phyloP scores from a whole-genome alignment of 2,888 invertebrate genomes.

The Epsilonema sp. region DNA sequence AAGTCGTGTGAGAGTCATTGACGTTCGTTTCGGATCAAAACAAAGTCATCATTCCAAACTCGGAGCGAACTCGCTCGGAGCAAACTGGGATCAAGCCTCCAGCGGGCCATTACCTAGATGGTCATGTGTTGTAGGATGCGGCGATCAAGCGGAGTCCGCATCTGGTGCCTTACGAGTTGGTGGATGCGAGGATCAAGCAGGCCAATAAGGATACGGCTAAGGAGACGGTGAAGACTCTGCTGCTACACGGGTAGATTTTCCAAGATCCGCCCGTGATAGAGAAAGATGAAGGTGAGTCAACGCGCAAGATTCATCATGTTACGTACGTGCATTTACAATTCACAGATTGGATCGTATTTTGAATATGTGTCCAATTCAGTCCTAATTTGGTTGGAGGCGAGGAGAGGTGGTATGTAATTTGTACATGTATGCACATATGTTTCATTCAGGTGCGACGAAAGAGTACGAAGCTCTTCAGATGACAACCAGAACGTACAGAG shows the following conservation, averaged over 20 bases:
- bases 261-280: conserved; percentile 89
- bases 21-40: too few species aligned
- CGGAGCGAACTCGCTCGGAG: too few species aligned
- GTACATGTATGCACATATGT: neutral
- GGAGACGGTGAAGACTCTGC: conserved; percentile 80
- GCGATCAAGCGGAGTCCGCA: conserved; percentile 86
- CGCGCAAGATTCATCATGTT: too few species aligned
- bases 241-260: conserved; percentile 88
- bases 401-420: too few species aligned
- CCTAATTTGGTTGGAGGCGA: too few species aligned
- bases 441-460: conserved; percentile 19
- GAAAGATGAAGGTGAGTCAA: conserved; percentile 31
- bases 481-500: conserved; percentile 75
- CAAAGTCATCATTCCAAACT: too few species aligned
- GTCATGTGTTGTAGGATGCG: conserved; percentile 50
- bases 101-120: too few species aligned
- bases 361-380: too few species aligned
- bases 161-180: conserved; percentile 84
- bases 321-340: too few species aligned
- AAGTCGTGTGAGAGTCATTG: too few species aligned
- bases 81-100: too few species aligned
- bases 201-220: conserved; percentile 93
- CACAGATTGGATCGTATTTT: too few species aligned
- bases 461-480: conserved; percentile 31
- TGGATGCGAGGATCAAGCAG: conserved; percentile 91